Percentiles rank a stretch among this genome's conserved stretches.
Evolutionary conservation across 2,888 invertebrate genomes (phyloP).

Genomic region (Andricus quercusramuli): DNA sequence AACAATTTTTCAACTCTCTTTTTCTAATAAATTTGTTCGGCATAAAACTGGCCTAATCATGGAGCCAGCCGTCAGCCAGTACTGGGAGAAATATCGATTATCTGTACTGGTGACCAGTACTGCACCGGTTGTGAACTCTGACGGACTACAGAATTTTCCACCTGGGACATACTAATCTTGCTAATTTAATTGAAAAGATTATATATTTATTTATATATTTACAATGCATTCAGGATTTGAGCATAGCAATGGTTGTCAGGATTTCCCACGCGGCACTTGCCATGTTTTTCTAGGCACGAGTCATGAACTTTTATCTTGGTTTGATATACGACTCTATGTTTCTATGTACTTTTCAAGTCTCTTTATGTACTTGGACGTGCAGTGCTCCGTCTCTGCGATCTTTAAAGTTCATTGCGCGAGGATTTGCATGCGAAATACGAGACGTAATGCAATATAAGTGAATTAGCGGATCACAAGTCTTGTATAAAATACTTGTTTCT

Average conservation of each 20-base stretch:
- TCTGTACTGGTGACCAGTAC: too few relatives aligned
- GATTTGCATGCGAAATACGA: slow-evolving; percentile 37
- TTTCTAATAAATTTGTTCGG: too few relatives aligned
- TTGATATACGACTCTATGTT: slow-evolving; percentile 41
- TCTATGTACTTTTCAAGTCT: slow-evolving; percentile 47
- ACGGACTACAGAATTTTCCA: too few relatives aligned
- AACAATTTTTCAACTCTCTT: too few relatives aligned
- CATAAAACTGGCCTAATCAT: too few relatives aligned
- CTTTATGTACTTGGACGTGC: slow-evolving; percentile 50
- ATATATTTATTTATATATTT: neutral
- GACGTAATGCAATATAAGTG: slow-evolving; percentile 28
- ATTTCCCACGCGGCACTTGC: slow-evolving; percentile 3
- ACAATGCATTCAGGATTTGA: neutral
- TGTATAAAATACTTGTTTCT: slow-evolving; percentile 21
- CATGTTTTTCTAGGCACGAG: slow-evolving; percentile 37
- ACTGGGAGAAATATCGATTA: too few relatives aligned
- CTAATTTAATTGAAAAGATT: neutral
- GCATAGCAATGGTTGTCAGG: neutral
- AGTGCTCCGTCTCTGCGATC: slow-evolving; percentile 38
- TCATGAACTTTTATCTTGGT: slow-evolving; percentile 46
- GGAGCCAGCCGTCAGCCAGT: too few relatives aligned
- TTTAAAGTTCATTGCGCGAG: slow-evolving; percentile 43
- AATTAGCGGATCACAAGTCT: slow-evolving; percentile 39
- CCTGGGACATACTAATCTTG: neutral
- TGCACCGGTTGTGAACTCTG: too few relatives aligned